Base-by-base conservation (phyloP, 2,113 vertebrate genomes). In the Mugil cephalus region DNA sequence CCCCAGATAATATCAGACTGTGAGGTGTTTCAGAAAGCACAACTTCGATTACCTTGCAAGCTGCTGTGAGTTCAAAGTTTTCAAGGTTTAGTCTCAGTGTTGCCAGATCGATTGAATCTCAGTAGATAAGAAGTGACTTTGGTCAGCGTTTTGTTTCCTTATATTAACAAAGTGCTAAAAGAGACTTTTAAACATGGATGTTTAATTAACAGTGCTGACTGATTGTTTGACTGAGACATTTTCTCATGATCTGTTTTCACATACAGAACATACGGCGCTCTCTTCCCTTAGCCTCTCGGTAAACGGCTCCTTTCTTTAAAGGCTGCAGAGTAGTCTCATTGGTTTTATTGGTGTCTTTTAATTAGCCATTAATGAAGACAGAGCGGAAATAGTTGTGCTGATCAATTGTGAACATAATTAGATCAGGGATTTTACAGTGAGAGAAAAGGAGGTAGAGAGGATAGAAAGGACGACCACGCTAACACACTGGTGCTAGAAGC, bases 401-500 rank as follows among this genome's bases (percentile, higher is more conserved):
- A 90, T 90, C 89, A 89, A 59, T 84, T 89, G 79, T 71, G 79
- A 77, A 80, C 80, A 82, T 90, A 87, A 87, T 89, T 69, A 83
- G 62, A 84, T 89, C 52, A 56, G 60, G 79, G 67, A 45, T 83
- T 78, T 82, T 81, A 61, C 50, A 71, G 72, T 53, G 76, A 52
- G 39, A 48, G 45, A 35, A 2, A 8, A 38, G 3, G 11, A 65
- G 2, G 61, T 0, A n/a, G 8, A 8, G 35, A 34, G 7, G 40
- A 62, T n/a, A 34, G 30, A 19, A 56, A n/a, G n/a, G n/a, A 69
- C 53, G 50, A 55, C 6, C 55, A 63, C 65, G 35, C 15, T 53
- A 52, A 55, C 50, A 21, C 14, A 56, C 64, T 53, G 43, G 60
- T 45, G 40, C 50, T 58, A 38, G 42, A 39, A 55, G 61, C 30